Base-by-base conservation (phyloP, 2,888 invertebrate genomes). In the Drepana falcataria region DNA sequence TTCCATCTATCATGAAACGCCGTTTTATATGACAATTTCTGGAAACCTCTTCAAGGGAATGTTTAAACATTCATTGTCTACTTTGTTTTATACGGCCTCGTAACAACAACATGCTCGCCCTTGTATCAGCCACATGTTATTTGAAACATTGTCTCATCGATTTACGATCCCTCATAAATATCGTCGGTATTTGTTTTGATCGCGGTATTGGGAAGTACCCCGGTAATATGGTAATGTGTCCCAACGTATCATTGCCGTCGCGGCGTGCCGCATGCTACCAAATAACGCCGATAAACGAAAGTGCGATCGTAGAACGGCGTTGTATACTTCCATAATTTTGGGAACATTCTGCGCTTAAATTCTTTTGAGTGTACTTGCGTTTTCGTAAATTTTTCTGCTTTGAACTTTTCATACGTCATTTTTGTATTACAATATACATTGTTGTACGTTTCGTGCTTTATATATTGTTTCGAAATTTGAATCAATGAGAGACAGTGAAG, bases 1-100 rank as follows among this genome's bases (percentile, higher is more conserved):
- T 81, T 77, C 78, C 70, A 75, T 73, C 69, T 70, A 65, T 73
- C 63, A 65, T 69, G 77, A 77, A 69, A 68, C 70, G 66, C 54
- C 54, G 58, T 65, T 64, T 60, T 56, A 58, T 54, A 49, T 57
- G 61, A 60, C 64, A 68, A 73, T 77, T 75, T 73, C 75, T 75
- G 70, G 73, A 67, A 63, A 44, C 9, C 6, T 44, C 2, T 9
- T 44, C 44, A 69, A 69, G 71, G 51, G 40, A 68, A 70, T 73
- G 66, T 75, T 69, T 66, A 70, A 64, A 70, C 65, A 64, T 68
- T 65, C 66, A 63, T 61, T 64, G 62, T 63, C 60, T 68, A 70
- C 68, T 69, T 68, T 68, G 68, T 68, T 68, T 63, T 66, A 64
- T 63, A 54, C 54, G 55, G 58, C 55, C 54, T 63, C 59, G 55